Percentiles rank a stretch among this genome's conserved stretches.
These are phyloP conservation scores for Edolisoma coerulescens DNA, from an alignment of 2,113 vertebrate species.

Conservation along the genomic window DNA sequence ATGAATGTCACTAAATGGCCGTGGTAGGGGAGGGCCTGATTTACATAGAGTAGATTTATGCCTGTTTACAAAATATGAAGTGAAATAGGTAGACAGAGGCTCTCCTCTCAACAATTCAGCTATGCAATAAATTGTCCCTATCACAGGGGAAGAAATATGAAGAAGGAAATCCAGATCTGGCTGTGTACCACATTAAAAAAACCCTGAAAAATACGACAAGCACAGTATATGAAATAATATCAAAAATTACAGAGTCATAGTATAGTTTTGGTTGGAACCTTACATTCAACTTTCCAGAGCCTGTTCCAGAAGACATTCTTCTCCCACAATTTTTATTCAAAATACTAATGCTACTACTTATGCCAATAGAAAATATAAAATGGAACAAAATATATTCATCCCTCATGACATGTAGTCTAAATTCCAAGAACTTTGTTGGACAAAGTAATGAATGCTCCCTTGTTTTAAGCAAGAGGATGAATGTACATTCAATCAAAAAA, in stretches of 20 bases:
- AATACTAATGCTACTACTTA: neutral
- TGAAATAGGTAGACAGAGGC: neutral
- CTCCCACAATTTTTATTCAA: neutral
- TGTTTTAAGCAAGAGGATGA: neutral
- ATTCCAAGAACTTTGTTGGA: neutral
- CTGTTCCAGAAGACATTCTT: neutral
- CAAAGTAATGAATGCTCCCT: neutral
- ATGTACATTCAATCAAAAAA: neutral
- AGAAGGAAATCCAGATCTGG: neutral
- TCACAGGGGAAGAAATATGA: neutral
- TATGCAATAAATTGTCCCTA: neutral
- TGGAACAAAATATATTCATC: neutral
- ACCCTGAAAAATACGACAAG: neutral
- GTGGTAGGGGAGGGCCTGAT: neutral
- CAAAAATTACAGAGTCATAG: neutral
- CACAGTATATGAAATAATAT: neutral
- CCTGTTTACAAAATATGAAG: neutral
- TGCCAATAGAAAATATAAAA: neutral
- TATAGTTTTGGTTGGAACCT: neutral
- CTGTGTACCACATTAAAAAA: neutral
- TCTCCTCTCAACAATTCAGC: neutral
- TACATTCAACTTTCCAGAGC: neutral
- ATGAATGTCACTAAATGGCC: neutral
- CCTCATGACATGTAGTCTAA: neutral
- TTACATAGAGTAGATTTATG: neutral